A percentile compares a stretch with the other conserved stretches of the same genome.
Conservation (phyloP, 2,113 vertebrate genomes). For the Calidris pygmaea region DNA sequence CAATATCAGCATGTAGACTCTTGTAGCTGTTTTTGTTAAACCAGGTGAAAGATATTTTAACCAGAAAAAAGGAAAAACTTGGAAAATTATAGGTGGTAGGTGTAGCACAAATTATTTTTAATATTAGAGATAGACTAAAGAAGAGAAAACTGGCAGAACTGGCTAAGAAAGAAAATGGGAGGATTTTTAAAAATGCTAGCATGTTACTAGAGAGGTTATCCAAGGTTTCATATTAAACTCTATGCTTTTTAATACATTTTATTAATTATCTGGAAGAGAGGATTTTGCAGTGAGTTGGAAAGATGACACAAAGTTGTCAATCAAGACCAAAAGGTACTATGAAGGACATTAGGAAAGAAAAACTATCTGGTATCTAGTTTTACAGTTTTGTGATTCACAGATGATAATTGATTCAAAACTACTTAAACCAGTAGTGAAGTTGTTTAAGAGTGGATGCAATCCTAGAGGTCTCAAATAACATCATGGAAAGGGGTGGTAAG, state of each 20-base stretch:
- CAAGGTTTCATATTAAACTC: neutral
- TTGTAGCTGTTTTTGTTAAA: neutral
- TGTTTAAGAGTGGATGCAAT: neutral
- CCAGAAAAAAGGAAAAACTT: neutral
- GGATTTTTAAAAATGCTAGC: neutral
- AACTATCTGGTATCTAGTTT: neutral
- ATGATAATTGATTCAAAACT: neutral
- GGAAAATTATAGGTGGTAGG: neutral
- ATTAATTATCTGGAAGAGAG: neutral
- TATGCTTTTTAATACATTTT: neutral
- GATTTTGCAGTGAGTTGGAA: neutral
- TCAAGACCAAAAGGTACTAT: neutral
- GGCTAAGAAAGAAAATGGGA: neutral
- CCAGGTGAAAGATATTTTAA: neutral
- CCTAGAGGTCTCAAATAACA: neutral
- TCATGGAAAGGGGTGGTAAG: neutral
- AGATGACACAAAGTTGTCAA: neutral
- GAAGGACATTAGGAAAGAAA: neutral
- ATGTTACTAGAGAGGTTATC: neutral
- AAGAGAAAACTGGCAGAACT: neutral
- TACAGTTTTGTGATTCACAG: neutral
- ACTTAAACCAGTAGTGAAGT: neutral
- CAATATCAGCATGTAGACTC: constrained; percentile 9
- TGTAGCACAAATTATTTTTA: neutral
- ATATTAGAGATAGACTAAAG: neutral